These are phyloP conservation scores for Rhyzopertha dominica DNA, from an alignment of 1,140 invertebrate species.

Conservation along the genomic window DNA sequence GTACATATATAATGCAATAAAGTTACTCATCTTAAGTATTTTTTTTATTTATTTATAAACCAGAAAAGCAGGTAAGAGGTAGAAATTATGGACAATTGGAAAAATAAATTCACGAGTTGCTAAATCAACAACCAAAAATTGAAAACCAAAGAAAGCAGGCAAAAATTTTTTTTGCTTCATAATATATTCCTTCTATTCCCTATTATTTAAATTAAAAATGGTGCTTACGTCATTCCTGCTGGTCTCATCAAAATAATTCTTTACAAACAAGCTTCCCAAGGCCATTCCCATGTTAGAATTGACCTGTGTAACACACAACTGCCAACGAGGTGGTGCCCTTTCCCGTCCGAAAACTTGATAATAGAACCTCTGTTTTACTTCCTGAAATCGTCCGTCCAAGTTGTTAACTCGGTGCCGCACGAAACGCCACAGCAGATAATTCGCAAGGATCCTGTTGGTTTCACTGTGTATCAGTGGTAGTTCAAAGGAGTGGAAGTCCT, in stretches of 20 bases:
- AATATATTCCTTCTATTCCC: background rate
- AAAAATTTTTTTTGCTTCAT: too few relatives aligned
- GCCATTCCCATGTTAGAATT: slow-evolving; percentile 83
- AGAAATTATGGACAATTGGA: too few relatives aligned
- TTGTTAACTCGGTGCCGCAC: slow-evolving; percentile 81
- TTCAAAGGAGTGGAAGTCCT: slow-evolving; percentile 36
- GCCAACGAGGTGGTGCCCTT: slow-evolving; percentile 72
- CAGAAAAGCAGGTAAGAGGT: too few relatives aligned
- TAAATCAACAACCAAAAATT: too few relatives aligned
- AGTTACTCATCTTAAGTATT: too few relatives aligned
- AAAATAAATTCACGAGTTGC: too few relatives aligned
- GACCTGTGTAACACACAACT: slow-evolving; percentile 74
- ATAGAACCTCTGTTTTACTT: slow-evolving; percentile 66
- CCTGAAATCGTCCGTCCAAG: slow-evolving; percentile 72
- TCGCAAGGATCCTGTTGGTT: slow-evolving; percentile 54
- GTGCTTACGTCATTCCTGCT: slow-evolving; percentile 68
- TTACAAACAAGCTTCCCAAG: slow-evolving; percentile 79
- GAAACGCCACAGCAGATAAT: slow-evolving; percentile 83
- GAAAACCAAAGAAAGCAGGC: too few relatives aligned
- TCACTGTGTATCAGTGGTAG: slow-evolving; percentile 33
- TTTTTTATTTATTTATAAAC: too few relatives aligned
- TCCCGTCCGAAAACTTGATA: slow-evolving; percentile 68
- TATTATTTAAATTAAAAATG: background rate
- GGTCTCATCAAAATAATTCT: slow-evolving; percentile 77
- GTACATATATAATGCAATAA: too few relatives aligned